Evolutionary conservation across 2,888 invertebrate genomes (phyloP), one percentile per base, ranked within the genome.

Genomic region (Caradrina kadenii): DNA sequence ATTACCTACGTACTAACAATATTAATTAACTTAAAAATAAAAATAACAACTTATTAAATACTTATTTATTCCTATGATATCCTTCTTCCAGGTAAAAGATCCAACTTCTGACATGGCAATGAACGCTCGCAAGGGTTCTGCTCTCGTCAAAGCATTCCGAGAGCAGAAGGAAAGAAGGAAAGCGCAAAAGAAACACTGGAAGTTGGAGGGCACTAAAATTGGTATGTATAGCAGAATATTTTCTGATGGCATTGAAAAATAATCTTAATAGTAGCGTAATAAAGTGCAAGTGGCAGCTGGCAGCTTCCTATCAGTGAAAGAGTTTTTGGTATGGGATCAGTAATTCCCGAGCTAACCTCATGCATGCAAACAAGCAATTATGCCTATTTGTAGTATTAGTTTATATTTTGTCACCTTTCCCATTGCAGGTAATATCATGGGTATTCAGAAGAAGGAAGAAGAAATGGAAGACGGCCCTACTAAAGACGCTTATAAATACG

Each of bases 111-210:
- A 99, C 88, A 99, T 99, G 99, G 99, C 99, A 0, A 96, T 99
- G 58, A 98, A 99, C 63, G 98, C 99, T 0, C 97, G 99, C 5
- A 99, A 99, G 93, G 99, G 99, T 1, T 99, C 98, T 0, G 97
- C 98, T 2, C 95, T 99, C 6, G 99, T 99, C 0, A 97, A 98
- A 75, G 97, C 97, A 0, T 99, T 98, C 91, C 97, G 99, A 63
- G 99, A 99, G 90, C 99, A 99, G 90, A 99, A 99, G 88, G 99
- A 99, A 90, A 96, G 99, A n/a, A 97, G 97, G 66, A 99, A 98
- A 90, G 99, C 99, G 0, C 99, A 99, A 91, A 99, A 99, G 92
- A 99, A 99, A 89, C 99, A 99, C 90, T 99, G 99, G 99, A 99
- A 99, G 91, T 93, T 99, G 71, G 99, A 99, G 60, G 99, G 99